Percentiles rank a stretch among this genome's conserved stretches.
Conservation (phyloP, 2,888 invertebrate species). For the Athetis lepigone region DNA sequence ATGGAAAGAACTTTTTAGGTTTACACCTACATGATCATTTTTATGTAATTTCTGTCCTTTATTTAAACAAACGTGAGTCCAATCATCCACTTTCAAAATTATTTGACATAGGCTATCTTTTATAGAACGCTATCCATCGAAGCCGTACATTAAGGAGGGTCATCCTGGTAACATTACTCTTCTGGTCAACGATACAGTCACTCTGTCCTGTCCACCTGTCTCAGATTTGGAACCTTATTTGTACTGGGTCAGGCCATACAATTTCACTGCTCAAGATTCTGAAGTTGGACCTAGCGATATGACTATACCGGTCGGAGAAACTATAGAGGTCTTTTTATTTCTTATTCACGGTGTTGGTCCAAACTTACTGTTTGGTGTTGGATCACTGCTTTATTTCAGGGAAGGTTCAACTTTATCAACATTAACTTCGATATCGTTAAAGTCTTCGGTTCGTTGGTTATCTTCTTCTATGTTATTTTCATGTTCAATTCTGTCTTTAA, state of each 20-base stretch:
- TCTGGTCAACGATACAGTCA: constrained; percentile 92
- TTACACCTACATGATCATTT: too few species aligned
- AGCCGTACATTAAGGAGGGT: constrained; percentile 95
- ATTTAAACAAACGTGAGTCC: neutral
- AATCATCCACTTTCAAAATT: neutral
- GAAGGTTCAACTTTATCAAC: neutral
- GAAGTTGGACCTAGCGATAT: constrained; percentile 85
- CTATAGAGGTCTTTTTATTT: constrained; percentile 82
- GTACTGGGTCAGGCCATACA: constrained; percentile 93
- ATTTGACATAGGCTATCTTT: constrained; percentile 56
- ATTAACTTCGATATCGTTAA: neutral
- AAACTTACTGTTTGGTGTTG: constrained; percentile 50
- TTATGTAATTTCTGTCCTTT: too few species aligned
- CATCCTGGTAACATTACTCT: constrained; percentile 96
- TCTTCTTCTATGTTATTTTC: constrained; percentile 2
- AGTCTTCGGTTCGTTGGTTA: constrained; percentile 14
- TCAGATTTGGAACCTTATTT: constrained; percentile 96
- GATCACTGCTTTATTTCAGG: constrained; percentile 34
- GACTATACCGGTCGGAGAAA: constrained; percentile 79
- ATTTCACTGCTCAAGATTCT: constrained; percentile 79
- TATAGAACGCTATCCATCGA: constrained; percentile 95
- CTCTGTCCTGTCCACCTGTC: constrained; percentile 94
- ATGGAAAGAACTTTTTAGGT: too few species aligned
- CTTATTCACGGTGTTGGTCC: constrained; percentile 75
- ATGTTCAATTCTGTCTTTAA: neutral